Evolutionary conservation across 2,888 invertebrate species (phyloP), one percentile per base, ranked within the genome.

Genomic region (Pollenia amentaria): DNA sequence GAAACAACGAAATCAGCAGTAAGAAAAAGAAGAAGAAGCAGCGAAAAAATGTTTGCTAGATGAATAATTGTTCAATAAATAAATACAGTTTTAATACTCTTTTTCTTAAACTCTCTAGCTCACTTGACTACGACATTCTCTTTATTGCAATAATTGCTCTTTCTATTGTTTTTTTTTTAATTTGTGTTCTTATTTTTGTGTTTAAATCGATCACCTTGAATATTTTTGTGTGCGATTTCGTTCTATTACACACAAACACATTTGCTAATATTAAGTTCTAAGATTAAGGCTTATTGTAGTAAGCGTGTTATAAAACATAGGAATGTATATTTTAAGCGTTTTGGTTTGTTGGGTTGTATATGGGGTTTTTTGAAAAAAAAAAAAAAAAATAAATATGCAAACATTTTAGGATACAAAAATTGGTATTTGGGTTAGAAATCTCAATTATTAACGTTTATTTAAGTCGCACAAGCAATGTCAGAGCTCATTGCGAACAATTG

Each of bases 151-250:
- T 72, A 70, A 72, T 80, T 72, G 57, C 83, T 79, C 57, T 86
- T 76, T 79, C 38, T 60, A 18, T 65, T 67, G 12, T 10, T 10
- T 16, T 44, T 44, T 53, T 38, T 29, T 38, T 72, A n/a, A 18
- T 44, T 78, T 29, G 14, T 16, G 16, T 60, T 21, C 44, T 40
- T 46, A 11, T 48, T 21, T 65, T 60, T 57, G 72, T 73, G 75
- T 76, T 73, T 21, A 76, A 77, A 80, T 84, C 76, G 87, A 87
- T 87, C 84, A 87, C 87, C 87, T 87, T 87, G 87, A 87, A 84
- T 83, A 70, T 77, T 75, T 81, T 72, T 64, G 51, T 76, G 44
- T 76, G 64, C 73, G 44, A 65, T 77, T 79, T 73, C 21, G 51
- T 70, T 21, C 10, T 14, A 14, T 10, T 46, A 44, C 42, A 48